Base-by-base conservation (phyloP, 2,888 invertebrate species). In the Erebia ligea region DNA sequence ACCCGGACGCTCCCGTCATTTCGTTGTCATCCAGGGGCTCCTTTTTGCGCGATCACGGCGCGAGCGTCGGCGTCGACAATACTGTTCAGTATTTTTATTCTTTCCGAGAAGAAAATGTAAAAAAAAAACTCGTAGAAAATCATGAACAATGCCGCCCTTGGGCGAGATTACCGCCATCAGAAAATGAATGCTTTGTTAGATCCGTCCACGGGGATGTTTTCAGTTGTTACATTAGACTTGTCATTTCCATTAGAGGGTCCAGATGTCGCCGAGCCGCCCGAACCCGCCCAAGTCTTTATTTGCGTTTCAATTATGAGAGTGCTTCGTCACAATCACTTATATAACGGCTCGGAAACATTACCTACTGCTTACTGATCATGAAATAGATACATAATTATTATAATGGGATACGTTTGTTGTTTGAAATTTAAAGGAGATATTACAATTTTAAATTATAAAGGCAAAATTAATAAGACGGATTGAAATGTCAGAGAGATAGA, bases 111-210 rank as follows among this genome's bases (percentile, higher is more conserved):
- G 87, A 88, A 88, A 90, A 88, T 87, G 87, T 83, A 86, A 87
- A 84, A 87, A 87, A 42, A 81, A 84, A 80, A 86, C 77, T 82
- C 83, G 84, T 79, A 89, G 90, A 88, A 90, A 91, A 91, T 89
- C 85, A 88, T 86, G 92, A 92, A 92, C 92, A 92, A 93, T 92
- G 84, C 85, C 85, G 89, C 91, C 92, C 92, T 90, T 88, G 89
- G 92, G 89, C 90, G 90, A 89, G 89, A 92, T 92, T 91, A 91
- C 92, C 91, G 92, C 92, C 92, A 89, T 91, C 92, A 86, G 90
- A 88, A 91, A 92, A 93, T 92, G 92, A 92, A 89, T 84, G 92
- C 92, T 92, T 93, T 92, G 92, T 92, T 89, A 87, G 86, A 82
- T 86, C 82, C 88, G 86, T 84, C 84, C 87, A 82, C 82, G 85